Base-by-base conservation (phyloP, 2,888 invertebrate genomes). In the Drosophila limbata region DNA sequence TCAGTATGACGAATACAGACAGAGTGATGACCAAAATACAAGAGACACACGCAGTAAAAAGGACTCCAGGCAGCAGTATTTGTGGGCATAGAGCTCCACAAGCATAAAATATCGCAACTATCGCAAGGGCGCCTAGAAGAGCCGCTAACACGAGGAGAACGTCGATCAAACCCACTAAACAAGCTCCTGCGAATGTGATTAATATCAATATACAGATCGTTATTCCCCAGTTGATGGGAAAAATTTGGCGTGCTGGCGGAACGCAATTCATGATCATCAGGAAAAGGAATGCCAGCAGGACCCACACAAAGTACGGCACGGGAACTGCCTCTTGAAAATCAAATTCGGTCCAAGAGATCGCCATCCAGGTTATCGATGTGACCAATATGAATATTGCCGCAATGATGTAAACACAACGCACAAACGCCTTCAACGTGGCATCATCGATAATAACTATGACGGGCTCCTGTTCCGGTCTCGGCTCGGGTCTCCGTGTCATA, bases 281-380 rank as follows among this genome's bases (percentile, higher is more conserved):
- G 11, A 77, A 17, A 19, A 52, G 0, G 9, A 71, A 31, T 19
- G 45, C 28, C 31, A 56, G 0, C 1, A 77, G 0, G 0, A 45
- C 1, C 78, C 78, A 77, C 4, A 65, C 33, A 25, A 15, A 56
- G 1, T 13, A 11, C 3, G 70, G 78, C 17, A 77, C 61, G 2
- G 60, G 48, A 19, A 64, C 19, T 0, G 8, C 11, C 4, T 8
- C 0, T 11, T 17, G 0, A 10, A 76, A 17, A 0, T 37, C 0
- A 8, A 50, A 51, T 1, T 13, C 0, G 13, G 44, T 1, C 0
- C 5, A 47, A 1, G 72, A 31, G 1, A 69, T 4, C 6, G 21
- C 11, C 21, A 50, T 6, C 77, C 67, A 77, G 0, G 45, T n/a
- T 10, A 68, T n/a, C 1, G 56, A 39, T 8, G 75, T 21, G 2